Evolutionary conservation across 2,888 invertebrate genomes (phyloP).

Genomic region (Drosophila hamatofila): DNA sequence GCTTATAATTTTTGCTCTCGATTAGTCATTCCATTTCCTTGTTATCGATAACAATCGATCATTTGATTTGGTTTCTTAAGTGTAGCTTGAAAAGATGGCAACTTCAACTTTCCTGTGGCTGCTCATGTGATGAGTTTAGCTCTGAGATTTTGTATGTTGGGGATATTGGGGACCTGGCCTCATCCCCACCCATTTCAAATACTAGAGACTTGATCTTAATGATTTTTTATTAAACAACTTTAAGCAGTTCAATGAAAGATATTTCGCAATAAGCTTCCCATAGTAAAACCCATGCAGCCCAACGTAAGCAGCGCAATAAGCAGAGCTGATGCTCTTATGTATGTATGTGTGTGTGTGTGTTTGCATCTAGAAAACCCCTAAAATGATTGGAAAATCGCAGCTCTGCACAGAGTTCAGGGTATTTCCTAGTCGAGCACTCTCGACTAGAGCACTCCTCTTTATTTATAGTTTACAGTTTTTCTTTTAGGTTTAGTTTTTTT

Average conservation of each 20-base stretch:
- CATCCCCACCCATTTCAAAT: background rate
- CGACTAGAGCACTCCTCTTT: slow-evolving; percentile 3
- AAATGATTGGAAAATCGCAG: too few relatives aligned
- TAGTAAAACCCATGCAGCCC: too few relatives aligned
- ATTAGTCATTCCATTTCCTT: background rate
- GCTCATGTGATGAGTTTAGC: too few relatives aligned
- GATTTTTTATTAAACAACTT: too few relatives aligned
- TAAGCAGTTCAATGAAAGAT: too few relatives aligned
- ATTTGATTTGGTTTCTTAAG: background rate
- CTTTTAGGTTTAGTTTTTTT: background rate
- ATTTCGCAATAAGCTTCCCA: too few relatives aligned
- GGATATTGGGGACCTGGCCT: too few relatives aligned
- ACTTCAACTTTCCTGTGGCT: background rate
- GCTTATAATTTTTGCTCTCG: background rate
- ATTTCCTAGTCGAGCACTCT: background rate
- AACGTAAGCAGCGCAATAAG: too few relatives aligned
- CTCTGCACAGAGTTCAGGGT: background rate
- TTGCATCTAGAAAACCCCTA: too few relatives aligned
- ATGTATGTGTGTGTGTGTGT: too few relatives aligned
- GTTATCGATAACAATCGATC: background rate
- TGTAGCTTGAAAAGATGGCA: background rate
- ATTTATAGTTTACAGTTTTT: slow-evolving; percentile 6
- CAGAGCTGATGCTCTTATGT: too few relatives aligned
- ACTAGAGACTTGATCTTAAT: background rate
- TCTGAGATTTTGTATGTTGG: too few relatives aligned